Base-by-base conservation (phyloP, 2,888 invertebrate species). In the Gymnoscelis rufifasciata region DNA sequence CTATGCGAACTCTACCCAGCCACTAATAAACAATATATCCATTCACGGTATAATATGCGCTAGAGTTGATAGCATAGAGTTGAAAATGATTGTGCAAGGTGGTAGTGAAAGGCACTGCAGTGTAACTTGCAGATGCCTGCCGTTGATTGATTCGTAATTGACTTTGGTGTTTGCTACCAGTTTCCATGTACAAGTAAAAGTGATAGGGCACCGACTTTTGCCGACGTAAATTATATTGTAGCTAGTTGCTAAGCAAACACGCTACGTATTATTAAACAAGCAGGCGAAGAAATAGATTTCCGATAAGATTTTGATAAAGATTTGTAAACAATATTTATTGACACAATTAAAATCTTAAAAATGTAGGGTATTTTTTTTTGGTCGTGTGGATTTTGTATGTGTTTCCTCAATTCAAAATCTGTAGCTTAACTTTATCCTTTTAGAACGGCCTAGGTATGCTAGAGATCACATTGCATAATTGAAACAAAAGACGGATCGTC, bases 231-330 rank as follows among this genome's bases (percentile, higher is more conserved):
- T 2, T n/a, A n/a, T 19, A 5, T 19, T 5, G 19, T 19, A 19
- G 2, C 19, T 19, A 19, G 19, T 19, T 3, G 19, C 19, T 19
- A 19, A 7, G n/a, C n/a, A 26, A 26, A 7, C 26, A 26, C 8
- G 10, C 10, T 3, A 2, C 10, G 5, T 28, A 28, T 8, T 26
- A 26, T 2, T 1, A 7, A 26, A 2, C 26, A 1, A 28, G 91
- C 10, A 26, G 26, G 26, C 3, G 7, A 8, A 6, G 7, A 8
- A 41, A 11, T 11, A 11, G n/a, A 7, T 38, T 28, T 28, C 7
- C 14, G n/a, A 19, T 5, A n/a, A n/a, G n/a, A n/a, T n/a, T n/a
- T n/a, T n/a, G n/a, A n/a, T n/a, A n/a, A n/a, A n/a, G n/a, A n/a
- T n/a, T n/a, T n/a, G n/a, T n/a, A n/a, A n/a, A n/a, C n/a, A n/a